Base-by-base conservation (phyloP, 2,888 invertebrate species). In the Flexamia atlantica region DNA sequence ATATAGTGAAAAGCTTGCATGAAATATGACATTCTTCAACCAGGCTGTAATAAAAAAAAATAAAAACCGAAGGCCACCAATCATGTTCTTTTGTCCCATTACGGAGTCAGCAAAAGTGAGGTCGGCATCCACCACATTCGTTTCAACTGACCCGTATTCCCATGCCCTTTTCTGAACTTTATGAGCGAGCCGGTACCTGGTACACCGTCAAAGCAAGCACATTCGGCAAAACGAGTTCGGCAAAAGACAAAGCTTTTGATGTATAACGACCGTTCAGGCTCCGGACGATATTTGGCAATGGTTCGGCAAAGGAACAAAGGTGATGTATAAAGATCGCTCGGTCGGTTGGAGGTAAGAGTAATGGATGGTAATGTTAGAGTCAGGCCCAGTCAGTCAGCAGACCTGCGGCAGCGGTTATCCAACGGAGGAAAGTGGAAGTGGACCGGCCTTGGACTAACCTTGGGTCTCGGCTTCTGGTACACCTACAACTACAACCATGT, bases 341-440 rank as follows among this genome's bases (percentile, higher is more conserved):
- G 46, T 2, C 46, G 4, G 5, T 9, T 9, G 36, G 5, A 9
- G 46, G 17, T 53, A 53, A 53, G 53, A 12, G 12, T 53, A 23
- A 53, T 53, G 3, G 23, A 23, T 53, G 53, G 14, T 53, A 23
- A 53, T 17, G 46, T 12, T 46, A 46, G 2, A 12, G n/a, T 17
- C 46, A 2, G 46, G 14, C 46, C 46, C 14, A 3, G 23, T 20
- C 53, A 2, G 23, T 9, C 20, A 46, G 46, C 46, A 17, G 46
- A 9, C 46, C 17, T 4, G 36, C 36, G 36, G 36, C 36, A 3
- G 20, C 14, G 28, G 64, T 64, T 64, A 64, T 64, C 64, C 64
- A 64, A 64, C 40, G 36, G 36, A 72, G 72, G 72, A 72, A 72
- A 72, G 72, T 72, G 40, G 72, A 68, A 68, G 36, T 72, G 72